Base-by-base conservation (phyloP, 2,888 invertebrate species). In the Boloria euphrosyne region DNA sequence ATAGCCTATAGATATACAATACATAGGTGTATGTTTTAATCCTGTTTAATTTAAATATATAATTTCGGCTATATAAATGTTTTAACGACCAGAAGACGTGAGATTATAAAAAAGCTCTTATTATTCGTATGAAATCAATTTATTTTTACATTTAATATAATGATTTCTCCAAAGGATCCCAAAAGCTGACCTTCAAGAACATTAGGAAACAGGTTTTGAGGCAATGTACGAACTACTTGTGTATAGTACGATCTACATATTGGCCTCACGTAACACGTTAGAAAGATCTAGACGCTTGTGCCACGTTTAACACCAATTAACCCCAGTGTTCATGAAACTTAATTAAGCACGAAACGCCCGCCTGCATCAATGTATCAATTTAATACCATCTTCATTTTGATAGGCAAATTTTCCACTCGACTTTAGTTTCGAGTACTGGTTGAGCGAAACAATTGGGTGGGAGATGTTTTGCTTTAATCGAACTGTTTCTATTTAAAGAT, bases 241-340 rank as follows among this genome's bases (percentile, higher is more conserved):
- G 22, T 31, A 49, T 31, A 31, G n/a, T 10, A 49, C 22, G 47
- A 17, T 31, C 31, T 31, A 17, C 49, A 51, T 50, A 54, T 54
- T 17, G 49, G 50, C 27, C n/a, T 38, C 10, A 16, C 31, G 7
- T 38, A 53, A 47, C 10, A 16, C 31, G 7, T 38, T 59, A 47
- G 69, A 68, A 69, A 63, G 62, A 65, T 71, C 72, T 68, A 63
- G 70, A 72, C 64, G 60, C 53, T 65, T 44, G 65, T 50, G 63
- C 63, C 58, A 66, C 71, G 73, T 68, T 81, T 81, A 76, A 80
- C 80, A 71, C 68, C 79, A 76, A 77, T 81, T 80, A 77, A 78
- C 81, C 80, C 73, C 67, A 67, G 65, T 59, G 74, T 73, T 75
- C 71, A 75, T 73, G 74, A 78, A 78, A 80, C 78, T 76, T 76